Evolutionary conservation across 64 coral and sea anemone genomes (phyloP).

Genomic region (Stichodactyla helianthus): DNA sequence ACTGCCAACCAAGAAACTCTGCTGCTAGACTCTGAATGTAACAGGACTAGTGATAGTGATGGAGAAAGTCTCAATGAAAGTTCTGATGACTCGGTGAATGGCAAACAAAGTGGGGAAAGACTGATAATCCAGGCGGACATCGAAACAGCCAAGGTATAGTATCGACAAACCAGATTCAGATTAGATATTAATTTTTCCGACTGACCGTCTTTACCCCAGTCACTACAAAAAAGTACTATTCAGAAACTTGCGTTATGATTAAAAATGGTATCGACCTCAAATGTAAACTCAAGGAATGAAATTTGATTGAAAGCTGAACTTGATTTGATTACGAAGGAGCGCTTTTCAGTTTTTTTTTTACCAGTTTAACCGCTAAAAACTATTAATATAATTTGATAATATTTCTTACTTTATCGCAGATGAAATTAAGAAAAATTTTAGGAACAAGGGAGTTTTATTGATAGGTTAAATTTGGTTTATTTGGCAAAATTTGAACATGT

Average conservation of each 20-base stretch:
- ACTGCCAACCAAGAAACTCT: not conserved
- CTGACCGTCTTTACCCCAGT: not conserved
- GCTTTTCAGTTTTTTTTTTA: too few relatives aligned
- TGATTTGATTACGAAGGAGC: too few relatives aligned
- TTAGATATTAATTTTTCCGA: not conserved
- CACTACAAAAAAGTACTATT: not conserved
- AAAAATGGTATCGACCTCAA: not conserved
- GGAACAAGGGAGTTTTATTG: not conserved
- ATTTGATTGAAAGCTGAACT: too few relatives aligned
- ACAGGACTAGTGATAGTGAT: not conserved
- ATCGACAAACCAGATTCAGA: not conserved
- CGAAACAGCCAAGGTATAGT: conserved; percentile 31
- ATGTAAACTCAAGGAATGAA: too few relatives aligned
- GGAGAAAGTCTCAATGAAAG: not conserved
- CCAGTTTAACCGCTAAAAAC: not conserved
- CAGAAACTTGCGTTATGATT: not conserved
- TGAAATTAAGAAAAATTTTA: not conserved
- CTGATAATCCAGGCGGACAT: conserved; percentile 25
- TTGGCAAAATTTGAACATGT: not conserved
- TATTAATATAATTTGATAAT: not conserved
- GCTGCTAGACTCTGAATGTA: not conserved
- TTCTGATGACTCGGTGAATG: not conserved
- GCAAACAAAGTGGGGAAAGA: conserved; percentile 3
- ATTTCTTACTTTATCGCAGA: not conserved
- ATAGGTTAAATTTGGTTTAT: not conserved